A percentile compares a stretch with the other conserved stretches of the same genome.
phyloP scores from a whole-genome alignment of 2,888 invertebrate genomes.

The Diaprepes abbreviatus region DNA sequence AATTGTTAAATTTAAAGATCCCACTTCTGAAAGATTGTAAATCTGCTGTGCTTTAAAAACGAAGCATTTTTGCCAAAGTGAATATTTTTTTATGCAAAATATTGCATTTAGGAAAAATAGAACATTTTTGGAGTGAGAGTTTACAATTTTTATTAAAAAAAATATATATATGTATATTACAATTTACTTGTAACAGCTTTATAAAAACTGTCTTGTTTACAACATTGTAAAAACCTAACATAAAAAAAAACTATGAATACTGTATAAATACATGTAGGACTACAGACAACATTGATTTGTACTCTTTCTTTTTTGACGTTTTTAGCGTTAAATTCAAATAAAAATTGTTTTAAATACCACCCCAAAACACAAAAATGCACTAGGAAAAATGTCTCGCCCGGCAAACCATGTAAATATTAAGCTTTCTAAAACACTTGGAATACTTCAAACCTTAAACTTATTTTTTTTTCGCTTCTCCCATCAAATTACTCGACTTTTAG shows the following conservation, averaged over 20 bases:
- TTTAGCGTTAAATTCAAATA: neutral
- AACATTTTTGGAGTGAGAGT: constrained; percentile 9
- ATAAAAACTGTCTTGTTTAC: too few species aligned
- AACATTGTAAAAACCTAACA: too few species aligned
- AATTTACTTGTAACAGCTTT: too few species aligned
- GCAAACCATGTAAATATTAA: constrained; percentile 3
- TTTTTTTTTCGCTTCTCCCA: neutral
- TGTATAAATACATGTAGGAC: too few species aligned
- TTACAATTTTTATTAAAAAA: neutral
- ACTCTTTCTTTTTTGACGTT: too few species aligned
- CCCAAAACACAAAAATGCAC: constrained; percentile 3
- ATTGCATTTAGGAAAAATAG: constrained; percentile 21
- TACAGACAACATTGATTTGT: too few species aligned
- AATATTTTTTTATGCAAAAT: constrained; percentile 18
- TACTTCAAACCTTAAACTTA: neutral
- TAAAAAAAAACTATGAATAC: too few species aligned
- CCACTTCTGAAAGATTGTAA: neutral
- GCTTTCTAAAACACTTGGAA: constrained; percentile 14
- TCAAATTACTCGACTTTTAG: neutral
- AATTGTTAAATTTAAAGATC: neutral
- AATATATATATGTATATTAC: neutral
- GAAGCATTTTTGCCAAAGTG: constrained; percentile 25
- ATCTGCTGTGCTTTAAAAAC: neutral
- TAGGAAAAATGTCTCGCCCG: neutral
- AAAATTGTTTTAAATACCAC: neutral